Evolutionary conservation across 2,797 vertebrate genomes (phyloP).

Genomic region (Antennarius maculatus): DNA sequence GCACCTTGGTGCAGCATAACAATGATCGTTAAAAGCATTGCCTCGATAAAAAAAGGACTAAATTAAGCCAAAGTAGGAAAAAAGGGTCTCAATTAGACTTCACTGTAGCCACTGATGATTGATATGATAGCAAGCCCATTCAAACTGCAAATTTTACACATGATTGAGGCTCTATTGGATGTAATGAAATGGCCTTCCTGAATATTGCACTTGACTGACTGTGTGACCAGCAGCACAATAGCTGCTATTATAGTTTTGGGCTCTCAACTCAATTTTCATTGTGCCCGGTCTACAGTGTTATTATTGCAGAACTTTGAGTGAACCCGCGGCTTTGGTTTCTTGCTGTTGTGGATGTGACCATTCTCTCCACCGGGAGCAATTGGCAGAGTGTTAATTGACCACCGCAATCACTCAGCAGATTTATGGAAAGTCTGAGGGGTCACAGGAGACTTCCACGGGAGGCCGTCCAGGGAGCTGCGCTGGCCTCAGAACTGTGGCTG

Average conservation of each 20-base stretch:
- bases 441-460: slow-evolving; percentile 67
- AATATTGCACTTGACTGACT: slow-evolving; percentile 89
- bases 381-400: slow-evolving; percentile 78
- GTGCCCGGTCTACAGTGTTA: slow-evolving; percentile 83
- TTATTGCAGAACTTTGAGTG: slow-evolving; percentile 71
- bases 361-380: slow-evolving; percentile 72
- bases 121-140: slow-evolving; percentile 91
- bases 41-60: slow-evolving; percentile 76
- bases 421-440: slow-evolving; percentile 71
- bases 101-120: slow-evolving; percentile 85
- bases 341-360: slow-evolving; percentile 67
- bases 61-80: slow-evolving; percentile 86
- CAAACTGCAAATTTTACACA: slow-evolving; percentile 94
- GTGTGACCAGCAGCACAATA: slow-evolving; percentile 90
- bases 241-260: slow-evolving; percentile 90
- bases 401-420: slow-evolving; percentile 75
- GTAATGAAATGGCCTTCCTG: slow-evolving; percentile 95
- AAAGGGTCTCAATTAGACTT: slow-evolving; percentile 89
- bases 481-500: slow-evolving; percentile 32
- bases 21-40: slow-evolving; percentile 73
- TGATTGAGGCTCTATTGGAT: slow-evolving; percentile 95
- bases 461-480: slow-evolving; percentile 55
- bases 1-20: slow-evolving; percentile 65
- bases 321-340: slow-evolving; percentile 72
- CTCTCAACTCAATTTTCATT: slow-evolving; percentile 87